phyloP scores from a whole-genome alignment of 1,140 invertebrate genomes.

The Amphibalanus amphitrite region DNA sequence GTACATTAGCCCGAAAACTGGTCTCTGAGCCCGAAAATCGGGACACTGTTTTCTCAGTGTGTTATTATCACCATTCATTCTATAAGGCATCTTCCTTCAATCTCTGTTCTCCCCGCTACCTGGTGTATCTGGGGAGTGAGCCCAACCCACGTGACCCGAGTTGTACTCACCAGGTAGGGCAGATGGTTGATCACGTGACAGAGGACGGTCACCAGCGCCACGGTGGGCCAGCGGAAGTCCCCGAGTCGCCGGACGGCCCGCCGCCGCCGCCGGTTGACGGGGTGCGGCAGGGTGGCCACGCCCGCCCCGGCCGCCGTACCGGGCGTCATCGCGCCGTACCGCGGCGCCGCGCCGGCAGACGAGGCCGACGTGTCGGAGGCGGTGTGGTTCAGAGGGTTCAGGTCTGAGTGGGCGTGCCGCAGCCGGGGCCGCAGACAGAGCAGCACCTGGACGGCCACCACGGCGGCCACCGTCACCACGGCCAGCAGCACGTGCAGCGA shows the following conservation, averaged over 20 bases:
- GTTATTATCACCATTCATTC: too few relatives aligned
- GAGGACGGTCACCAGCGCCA: slow-evolving; percentile 30
- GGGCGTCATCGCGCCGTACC: slow-evolving; percentile 21
- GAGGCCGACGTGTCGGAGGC: slow-evolving; percentile 16
- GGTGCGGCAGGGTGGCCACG: slow-evolving; percentile 10
- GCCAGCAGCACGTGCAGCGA: slow-evolving; percentile 30
- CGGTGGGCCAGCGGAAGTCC: slow-evolving; percentile 31
- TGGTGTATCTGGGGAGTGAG: too few relatives aligned
- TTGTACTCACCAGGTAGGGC: slow-evolving; percentile 35
- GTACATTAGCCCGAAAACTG: too few relatives aligned
- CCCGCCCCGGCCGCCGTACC: slow-evolving; percentile 18
- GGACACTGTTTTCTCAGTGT: too few relatives aligned
- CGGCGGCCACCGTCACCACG: slow-evolving; percentile 23
- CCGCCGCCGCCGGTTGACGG: slow-evolving; percentile 25
- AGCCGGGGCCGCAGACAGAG: slow-evolving; percentile 9
- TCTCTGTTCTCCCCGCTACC: too few relatives aligned
- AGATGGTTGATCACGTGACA: slow-evolving; percentile 36
- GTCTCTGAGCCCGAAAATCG: too few relatives aligned
- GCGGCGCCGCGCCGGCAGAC: slow-evolving; percentile 14
- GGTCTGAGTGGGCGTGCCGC: slow-evolving; percentile 11
- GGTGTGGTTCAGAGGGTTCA: slow-evolving; percentile 13
- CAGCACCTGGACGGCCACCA: slow-evolving; percentile 18
- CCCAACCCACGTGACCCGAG: too few relatives aligned
- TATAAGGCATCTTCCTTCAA: too few relatives aligned
- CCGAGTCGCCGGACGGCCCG: slow-evolving; percentile 18